Percentiles rank a stretch among this genome's conserved stretches.
phyloP scores from a whole-genome alignment of 2,113 vertebrate genomes.

The Rhinopithecus roxellana region DNA sequence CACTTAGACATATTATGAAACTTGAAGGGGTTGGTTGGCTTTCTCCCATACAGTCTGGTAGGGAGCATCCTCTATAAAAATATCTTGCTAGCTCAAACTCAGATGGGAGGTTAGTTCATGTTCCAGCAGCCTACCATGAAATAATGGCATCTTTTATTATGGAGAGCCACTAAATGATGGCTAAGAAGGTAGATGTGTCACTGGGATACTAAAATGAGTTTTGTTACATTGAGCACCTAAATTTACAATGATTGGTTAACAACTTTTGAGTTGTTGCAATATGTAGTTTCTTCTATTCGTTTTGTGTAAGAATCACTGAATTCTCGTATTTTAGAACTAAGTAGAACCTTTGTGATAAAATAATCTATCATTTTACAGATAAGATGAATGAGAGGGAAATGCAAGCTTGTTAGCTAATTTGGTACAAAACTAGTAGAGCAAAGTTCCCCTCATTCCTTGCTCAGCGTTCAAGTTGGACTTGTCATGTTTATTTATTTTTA shows the following conservation, averaged over 20 bases:
- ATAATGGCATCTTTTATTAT: neutral
- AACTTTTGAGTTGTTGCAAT: neutral
- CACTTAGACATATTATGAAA: neutral
- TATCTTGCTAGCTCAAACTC: neutral
- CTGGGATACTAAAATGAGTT: neutral
- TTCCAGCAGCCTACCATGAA: neutral
- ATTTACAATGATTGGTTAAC: neutral
- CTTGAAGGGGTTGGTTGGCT: neutral
- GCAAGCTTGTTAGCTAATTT: neutral
- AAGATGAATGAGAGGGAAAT: neutral
- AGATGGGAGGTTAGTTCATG: neutral
- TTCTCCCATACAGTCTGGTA: neutral
- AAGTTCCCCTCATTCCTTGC: neutral
- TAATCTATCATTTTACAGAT: neutral
- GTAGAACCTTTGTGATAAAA: constrained; percentile 9
- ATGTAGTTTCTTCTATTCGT: neutral
- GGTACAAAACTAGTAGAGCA: neutral
- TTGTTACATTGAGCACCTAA: neutral
- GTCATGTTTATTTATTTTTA: neutral
- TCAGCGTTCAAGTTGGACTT: neutral
- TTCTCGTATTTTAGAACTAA: constrained; percentile 8
- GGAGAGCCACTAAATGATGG: neutral
- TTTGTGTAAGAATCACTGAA: neutral
- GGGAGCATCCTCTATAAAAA: neutral
- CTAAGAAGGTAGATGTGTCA: neutral